These are phyloP conservation scores for Drosophila navojoa DNA, from an alignment of 1,140 invertebrate genomes.

Conservation along the genomic window DNA sequence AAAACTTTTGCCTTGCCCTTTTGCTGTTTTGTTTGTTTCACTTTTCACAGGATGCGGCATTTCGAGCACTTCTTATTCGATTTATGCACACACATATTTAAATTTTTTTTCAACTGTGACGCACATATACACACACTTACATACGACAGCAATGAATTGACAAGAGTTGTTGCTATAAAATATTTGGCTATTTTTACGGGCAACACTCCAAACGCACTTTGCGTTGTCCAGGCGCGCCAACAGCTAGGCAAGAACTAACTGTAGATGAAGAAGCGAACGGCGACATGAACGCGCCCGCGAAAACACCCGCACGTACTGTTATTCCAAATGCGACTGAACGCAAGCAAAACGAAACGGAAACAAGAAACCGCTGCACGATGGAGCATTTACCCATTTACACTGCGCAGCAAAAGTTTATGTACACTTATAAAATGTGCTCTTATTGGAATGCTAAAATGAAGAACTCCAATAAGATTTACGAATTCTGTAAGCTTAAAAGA, in stretches of 20 bases:
- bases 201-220: conserved; percentile 37
- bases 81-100: conserved; percentile 13
- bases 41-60: conserved; percentile 72
- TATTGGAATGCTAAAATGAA: no score
- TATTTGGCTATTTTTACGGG: conserved; percentile 60
- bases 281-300: conserved; percentile 10
- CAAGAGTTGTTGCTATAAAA: conserved; percentile 24
- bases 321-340: conserved; percentile 43
- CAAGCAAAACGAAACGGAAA: conserved; percentile 52
- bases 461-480: background rate
- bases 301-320: conserved; percentile 54
- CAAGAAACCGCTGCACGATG: conserved; percentile 52
- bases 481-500: no score
- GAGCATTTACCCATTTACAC: conserved; percentile 44
- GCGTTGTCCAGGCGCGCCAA: conserved; percentile 55
- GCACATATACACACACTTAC: conserved; percentile 1
- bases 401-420: conserved; percentile 25
- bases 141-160: background rate
- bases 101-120: conserved; percentile 7
- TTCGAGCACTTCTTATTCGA: conserved; percentile 39
- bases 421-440: no score
- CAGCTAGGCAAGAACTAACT: conserved; percentile 60
- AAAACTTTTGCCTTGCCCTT: conserved; percentile 70
- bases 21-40: conserved; percentile 67
- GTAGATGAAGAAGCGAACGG: conserved; percentile 50